phyloP scores from a whole-genome alignment of 2,113 vertebrate species.

The Budorcas taxicolor region DNA sequence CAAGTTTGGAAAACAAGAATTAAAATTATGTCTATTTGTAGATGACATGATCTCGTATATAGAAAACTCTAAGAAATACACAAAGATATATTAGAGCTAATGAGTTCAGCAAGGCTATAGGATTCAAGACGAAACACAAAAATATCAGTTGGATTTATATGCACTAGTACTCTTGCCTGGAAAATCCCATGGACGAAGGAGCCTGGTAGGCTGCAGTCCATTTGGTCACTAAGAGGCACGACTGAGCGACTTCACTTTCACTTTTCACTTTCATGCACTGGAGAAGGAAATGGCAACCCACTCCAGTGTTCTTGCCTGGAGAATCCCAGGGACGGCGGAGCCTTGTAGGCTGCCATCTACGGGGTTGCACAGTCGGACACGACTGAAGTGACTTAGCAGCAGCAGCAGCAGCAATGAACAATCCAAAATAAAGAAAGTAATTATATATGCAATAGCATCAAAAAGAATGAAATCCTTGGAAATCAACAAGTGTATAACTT shows the following conservation, averaged over 20 bases:
- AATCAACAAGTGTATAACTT: not conserved
- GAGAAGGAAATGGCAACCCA: no score
- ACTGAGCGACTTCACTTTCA: no score
- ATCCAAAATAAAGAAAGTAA: not conserved
- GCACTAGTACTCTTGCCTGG: no score
- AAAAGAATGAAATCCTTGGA: not conserved
- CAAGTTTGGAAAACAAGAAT: not conserved
- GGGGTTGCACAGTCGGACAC: rapidly evolving
- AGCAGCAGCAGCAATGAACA: not conserved
- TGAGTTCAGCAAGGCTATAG: not conserved
- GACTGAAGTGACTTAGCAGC: no score
- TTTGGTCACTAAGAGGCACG: no score
- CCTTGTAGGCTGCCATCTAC: no score
- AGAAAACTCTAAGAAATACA: not conserved
- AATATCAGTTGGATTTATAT: not conserved
- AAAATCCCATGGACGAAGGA: no score
- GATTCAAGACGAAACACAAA: not conserved
- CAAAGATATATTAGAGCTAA: not conserved
- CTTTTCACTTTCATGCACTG: no score
- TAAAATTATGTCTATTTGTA: not conserved
- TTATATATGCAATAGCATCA: not conserved
- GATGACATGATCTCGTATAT: not conserved
- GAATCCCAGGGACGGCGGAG: no score
- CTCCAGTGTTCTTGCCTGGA: no score
- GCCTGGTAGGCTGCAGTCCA: no score